phyloP scores from a whole-genome alignment of 2,797 vertebrate genomes.

The Anas acuta region DNA sequence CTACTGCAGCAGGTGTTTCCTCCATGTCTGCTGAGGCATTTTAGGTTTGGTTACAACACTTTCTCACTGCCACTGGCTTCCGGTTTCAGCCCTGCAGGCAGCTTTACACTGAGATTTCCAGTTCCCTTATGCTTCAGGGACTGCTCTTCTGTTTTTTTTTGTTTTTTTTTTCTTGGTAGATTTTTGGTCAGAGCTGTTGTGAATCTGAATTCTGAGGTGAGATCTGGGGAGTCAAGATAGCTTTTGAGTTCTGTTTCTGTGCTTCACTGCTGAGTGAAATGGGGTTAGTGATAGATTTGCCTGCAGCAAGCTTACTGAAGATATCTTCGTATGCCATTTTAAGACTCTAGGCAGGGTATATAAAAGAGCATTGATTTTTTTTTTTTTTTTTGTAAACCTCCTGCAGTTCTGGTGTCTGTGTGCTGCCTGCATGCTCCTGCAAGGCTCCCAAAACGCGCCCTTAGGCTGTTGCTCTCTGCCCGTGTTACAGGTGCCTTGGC shows the following conservation, averaged over 20 bases:
- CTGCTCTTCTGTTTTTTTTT: background rate
- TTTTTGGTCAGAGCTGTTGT: background rate
- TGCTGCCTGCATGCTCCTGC: background rate
- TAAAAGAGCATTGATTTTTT: background rate
- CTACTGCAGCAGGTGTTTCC: slow-evolving; percentile 18
- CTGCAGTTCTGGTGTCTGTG: background rate
- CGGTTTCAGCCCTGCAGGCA: background rate
- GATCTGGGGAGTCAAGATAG: background rate
- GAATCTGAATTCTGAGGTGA: background rate
- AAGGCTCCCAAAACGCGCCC: fast-evolving
- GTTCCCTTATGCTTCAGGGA: background rate
- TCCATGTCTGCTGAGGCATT: background rate
- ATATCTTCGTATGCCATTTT: background rate
- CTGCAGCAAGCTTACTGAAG: background rate
- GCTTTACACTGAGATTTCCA: slow-evolving; percentile 11
- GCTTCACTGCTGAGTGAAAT: background rate
- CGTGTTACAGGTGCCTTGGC: slow-evolving; percentile 88
- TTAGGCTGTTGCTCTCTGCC: background rate
- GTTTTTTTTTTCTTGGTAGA: too few relatives aligned
- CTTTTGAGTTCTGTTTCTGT: background rate
- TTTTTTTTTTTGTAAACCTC: background rate
- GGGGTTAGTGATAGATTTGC: background rate
- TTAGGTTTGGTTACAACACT: slow-evolving; percentile 23
- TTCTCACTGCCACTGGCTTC: background rate
- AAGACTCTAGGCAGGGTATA: background rate